Percentiles rank a stretch among this genome's conserved stretches.
Evolutionary conservation across 2,113 vertebrate genomes (phyloP).

Genomic region (Rhinolophus ferrumequinum): DNA sequence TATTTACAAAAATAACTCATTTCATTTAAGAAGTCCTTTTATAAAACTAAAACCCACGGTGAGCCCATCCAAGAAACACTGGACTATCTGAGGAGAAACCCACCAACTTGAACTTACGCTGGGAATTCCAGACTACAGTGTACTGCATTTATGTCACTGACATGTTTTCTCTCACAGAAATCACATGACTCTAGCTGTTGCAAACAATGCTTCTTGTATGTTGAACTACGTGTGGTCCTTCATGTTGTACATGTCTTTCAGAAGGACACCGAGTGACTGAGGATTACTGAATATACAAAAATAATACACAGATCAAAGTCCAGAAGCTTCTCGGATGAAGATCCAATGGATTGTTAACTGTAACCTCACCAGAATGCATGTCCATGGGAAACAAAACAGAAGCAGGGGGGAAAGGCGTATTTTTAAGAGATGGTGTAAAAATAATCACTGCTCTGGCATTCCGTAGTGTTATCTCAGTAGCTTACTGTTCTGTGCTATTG

Average conservation of each 20-base stretch:
- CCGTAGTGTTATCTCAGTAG: not conserved
- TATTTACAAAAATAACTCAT: slow-evolving; percentile 57
- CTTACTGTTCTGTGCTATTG: too few species aligned
- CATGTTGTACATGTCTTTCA: not conserved
- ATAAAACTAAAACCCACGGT: slow-evolving; percentile 1
- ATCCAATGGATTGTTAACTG: not conserved
- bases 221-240: not conserved
- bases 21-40: slow-evolving; percentile 57
- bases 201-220: not conserved
- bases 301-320: too few species aligned
- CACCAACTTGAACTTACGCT: too few species aligned
- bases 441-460: not conserved
- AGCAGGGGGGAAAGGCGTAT: too few species aligned
- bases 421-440: not conserved
- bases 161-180: not conserved
- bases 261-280: not conserved
- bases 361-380: not conserved
- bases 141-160: not conserved
- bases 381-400: too few species aligned
- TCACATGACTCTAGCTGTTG: not conserved
- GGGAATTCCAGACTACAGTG: not conserved
- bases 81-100: not conserved
- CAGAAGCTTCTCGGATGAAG: not conserved
- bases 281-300: not conserved
- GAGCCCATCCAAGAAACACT: not conserved